Evolutionary conservation across 1,140 invertebrate genomes (phyloP).

Genomic region (Drosophila mayri): DNA sequence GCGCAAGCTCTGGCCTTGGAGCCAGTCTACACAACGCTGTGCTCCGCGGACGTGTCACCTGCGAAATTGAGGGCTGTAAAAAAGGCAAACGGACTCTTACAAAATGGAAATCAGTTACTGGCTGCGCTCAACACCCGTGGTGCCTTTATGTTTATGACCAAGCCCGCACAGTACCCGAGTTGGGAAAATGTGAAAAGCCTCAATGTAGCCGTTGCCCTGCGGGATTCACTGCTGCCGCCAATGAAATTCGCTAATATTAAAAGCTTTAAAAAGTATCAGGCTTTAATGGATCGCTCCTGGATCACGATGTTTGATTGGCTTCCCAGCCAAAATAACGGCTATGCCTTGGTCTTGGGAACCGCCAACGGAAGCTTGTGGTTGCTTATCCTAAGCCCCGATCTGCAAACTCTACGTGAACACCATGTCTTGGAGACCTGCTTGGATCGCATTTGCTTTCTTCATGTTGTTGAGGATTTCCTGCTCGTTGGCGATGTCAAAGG

Average conservation of each 20-base stretch:
- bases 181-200: slow-evolving; percentile 36
- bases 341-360: slow-evolving; percentile 55
- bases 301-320: slow-evolving; percentile 69
- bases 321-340: background rate
- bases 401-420: slow-evolving; percentile 16
- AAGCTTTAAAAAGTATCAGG: slow-evolving; percentile 46
- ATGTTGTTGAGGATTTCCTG: slow-evolving; percentile 47
- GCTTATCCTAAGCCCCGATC: slow-evolving; percentile 31
- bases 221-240: slow-evolving; percentile 45
- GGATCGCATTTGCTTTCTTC: slow-evolving; percentile 55
- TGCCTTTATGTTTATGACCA: slow-evolving; percentile 37
- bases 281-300: slow-evolving; percentile 56
- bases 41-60: slow-evolving; percentile 32
- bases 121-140: slow-evolving; percentile 49
- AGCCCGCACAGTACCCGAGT: slow-evolving; percentile 5
- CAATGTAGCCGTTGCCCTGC: slow-evolving; percentile 31
- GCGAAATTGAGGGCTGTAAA: slow-evolving; percentile 29
- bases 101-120: slow-evolving; percentile 44
- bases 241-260: slow-evolving; percentile 15
- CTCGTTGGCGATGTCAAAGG: slow-evolving; percentile 56
- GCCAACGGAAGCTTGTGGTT: slow-evolving; percentile 60
- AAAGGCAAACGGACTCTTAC: slow-evolving; percentile 22
- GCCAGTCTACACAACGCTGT: slow-evolving; percentile 44
- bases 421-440: slow-evolving; percentile 35
- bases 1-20: slow-evolving; percentile 52